Evolutionary conservation across 1,140 invertebrate genomes (phyloP), one percentile per base, ranked within the genome.

Genomic region (Harlomillsia oculata): DNA sequence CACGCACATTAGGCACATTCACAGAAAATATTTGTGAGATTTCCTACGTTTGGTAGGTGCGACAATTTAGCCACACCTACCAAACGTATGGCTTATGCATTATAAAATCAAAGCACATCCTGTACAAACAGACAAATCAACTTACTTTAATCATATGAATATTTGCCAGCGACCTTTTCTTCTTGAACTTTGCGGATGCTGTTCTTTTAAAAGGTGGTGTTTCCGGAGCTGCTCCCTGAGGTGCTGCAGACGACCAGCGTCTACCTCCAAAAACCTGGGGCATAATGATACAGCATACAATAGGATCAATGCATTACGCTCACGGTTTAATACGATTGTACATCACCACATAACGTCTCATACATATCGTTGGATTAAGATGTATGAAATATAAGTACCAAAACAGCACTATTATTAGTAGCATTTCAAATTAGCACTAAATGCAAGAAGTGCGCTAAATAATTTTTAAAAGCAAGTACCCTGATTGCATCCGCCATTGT

Each of bases 401-500:
- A n/a, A n/a, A n/a, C n/a, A n/a, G n/a, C n/a, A n/a, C n/a, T n/a
- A n/a, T n/a, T n/a, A n/a, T n/a, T n/a, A n/a, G n/a, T n/a, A n/a
- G n/a, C n/a, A n/a, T n/a, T n/a, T n/a, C n/a, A 14, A 14, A 8
- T 34, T 34, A 34, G 6, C 14, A 48, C 45, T 30, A 48, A 48
- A 29, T 48, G 20, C 28, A 48, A 32, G 29, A 48, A 48, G 34
- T 48, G 45, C 23, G 45, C 45, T 48, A 48, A 48, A 32, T 48
- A 48, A 28, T 48, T 48, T 48, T 48, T 48, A 32, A 48, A 25
- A 32, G 34, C 28, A 32, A 32, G 45, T 48, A 88, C 83, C 72
- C 86, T 77, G 56, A 94, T 89, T 14, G 89, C 89, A 66, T 93
- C 88, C 3, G 87, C 86, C 9, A 89, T 89, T 32, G 87, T 82